These are phyloP conservation scores for Brachionus rotundiformis DNA, from an alignment of 1,140 invertebrate genomes.

Conservation along the genomic window DNA sequence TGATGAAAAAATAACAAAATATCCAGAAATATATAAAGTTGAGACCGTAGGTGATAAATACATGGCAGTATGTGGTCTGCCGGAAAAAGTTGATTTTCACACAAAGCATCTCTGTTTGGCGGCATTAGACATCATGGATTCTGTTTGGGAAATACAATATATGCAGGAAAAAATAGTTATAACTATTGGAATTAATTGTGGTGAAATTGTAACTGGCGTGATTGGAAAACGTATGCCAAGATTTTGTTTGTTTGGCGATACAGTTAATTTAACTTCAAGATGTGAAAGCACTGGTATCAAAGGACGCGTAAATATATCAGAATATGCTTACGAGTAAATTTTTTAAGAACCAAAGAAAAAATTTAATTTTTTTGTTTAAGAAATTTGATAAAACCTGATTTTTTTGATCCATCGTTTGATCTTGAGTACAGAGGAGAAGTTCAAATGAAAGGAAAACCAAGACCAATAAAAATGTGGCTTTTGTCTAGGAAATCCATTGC, in stretches of 20 bases:
- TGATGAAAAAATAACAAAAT: conserved; percentile 80
- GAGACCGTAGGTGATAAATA: conserved; percentile 64
- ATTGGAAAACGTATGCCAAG: conserved; percentile 56
- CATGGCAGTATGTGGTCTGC: conserved; percentile 78
- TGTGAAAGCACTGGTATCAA: conserved; percentile 89
- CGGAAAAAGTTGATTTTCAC: conserved; percentile 84
- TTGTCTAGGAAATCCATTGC: conserved; percentile 63
- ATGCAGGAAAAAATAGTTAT: conserved; percentile 69
- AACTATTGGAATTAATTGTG: conserved; percentile 65
- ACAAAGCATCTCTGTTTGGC: conserved; percentile 87
- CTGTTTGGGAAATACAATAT: conserved; percentile 79
- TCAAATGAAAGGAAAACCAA: conserved; percentile 88
- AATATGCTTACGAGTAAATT: conserved; percentile 83
- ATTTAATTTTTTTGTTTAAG: conserved; percentile 65
- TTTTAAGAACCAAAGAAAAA: background rate
- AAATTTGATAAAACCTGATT: conserved; percentile 77
- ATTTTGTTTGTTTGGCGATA: conserved; percentile 69
- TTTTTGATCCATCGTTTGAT: conserved; percentile 80
- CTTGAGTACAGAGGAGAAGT: conserved; percentile 84
- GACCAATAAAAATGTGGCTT: conserved; percentile 93
- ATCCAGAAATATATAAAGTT: conserved; percentile 71
- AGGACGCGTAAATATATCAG: conserved; percentile 88
- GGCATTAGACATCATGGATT: conserved; percentile 92
- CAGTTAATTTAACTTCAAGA: conserved; percentile 88
- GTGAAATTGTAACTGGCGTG: conserved; percentile 55